phyloP scores from a whole-genome alignment of 2,797 vertebrate species.

The Scarus forsteni region DNA sequence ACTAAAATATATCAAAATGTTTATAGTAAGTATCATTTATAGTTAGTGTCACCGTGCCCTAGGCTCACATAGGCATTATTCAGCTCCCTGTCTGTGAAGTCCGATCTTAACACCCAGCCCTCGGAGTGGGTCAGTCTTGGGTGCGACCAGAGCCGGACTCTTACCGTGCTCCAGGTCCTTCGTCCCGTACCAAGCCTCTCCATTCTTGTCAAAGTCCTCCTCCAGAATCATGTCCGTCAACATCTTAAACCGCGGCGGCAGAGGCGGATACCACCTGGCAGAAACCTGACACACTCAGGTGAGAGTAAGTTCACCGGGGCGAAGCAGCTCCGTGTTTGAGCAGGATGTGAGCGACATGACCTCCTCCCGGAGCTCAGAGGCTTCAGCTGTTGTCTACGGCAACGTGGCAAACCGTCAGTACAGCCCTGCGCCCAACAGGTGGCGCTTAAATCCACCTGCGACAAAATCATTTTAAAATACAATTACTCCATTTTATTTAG shows the following conservation, averaged over 20 bases:
- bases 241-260: slow-evolving; percentile 73
- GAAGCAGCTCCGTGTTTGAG: slow-evolving; percentile 4
- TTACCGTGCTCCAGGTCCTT: slow-evolving; percentile 94
- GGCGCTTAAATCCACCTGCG: slow-evolving; percentile 24
- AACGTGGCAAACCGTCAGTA: slow-evolving; percentile 82
- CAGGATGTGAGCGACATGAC: slow-evolving; percentile 45
- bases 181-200: slow-evolving; percentile 90
- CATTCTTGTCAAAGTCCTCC: slow-evolving; percentile 93
- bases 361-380: slow-evolving; percentile 38
- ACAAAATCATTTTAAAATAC: not conserved
- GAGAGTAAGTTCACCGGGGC: not conserved
- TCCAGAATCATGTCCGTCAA: slow-evolving; percentile 89
- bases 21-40: too few relatives aligned
- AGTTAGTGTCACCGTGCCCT: too few relatives aligned
- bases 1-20: too few relatives aligned
- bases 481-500: too few relatives aligned
- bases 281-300: slow-evolving; percentile 18
- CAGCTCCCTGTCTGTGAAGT: not conserved
- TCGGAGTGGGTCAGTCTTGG: slow-evolving; percentile 35
- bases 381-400: slow-evolving; percentile 65
- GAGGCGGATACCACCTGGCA: slow-evolving; percentile 22
- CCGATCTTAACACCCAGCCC: not conserved
- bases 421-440: slow-evolving; percentile 51
- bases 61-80: not conserved
- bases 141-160: slow-evolving; percentile 62